phyloP scores from a whole-genome alignment of 2,888 invertebrate genomes.

The Sphaerophoria rueppellii region DNA sequence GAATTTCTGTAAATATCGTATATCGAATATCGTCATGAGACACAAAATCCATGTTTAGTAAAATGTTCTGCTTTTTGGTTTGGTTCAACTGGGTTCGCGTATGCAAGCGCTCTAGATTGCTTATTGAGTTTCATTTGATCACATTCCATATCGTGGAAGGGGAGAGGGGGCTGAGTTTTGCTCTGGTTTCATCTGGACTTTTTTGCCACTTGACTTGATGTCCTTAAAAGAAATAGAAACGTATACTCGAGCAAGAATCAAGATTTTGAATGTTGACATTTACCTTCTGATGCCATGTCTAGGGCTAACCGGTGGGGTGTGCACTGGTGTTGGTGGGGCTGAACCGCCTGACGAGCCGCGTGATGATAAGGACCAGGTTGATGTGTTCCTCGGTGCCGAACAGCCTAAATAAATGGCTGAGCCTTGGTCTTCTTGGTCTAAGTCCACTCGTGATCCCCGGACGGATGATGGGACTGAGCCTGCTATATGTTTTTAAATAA shows the following conservation, averaged over 20 bases:
- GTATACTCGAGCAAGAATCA: too few species aligned
- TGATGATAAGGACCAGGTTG: constrained; percentile 82
- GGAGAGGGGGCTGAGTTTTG: constrained; percentile 25
- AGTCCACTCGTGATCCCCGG: constrained; percentile 87
- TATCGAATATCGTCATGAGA: constrained; percentile 18
- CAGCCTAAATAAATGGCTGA: constrained; percentile 85
- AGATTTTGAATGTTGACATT: too few species aligned
- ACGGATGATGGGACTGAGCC: constrained; percentile 89
- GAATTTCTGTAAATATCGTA: not conserved
- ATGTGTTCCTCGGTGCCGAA: constrained; percentile 79
- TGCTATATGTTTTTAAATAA: constrained; percentile 75
- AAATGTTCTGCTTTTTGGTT: not conserved
- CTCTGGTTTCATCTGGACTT: constrained; percentile 70
- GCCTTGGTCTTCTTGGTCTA: constrained; percentile 85
- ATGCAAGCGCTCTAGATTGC: constrained; percentile 45
- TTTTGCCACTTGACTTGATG: constrained; percentile 64
- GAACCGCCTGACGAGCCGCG: constrained; percentile 85
- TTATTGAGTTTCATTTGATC: constrained; percentile 50
- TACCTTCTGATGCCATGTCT: constrained; percentile 85
- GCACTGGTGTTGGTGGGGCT: constrained; percentile 89
- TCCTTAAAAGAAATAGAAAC: constrained; percentile 17
- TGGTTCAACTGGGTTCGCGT: not conserved
- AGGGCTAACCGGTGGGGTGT: constrained; percentile 90
- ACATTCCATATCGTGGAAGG: constrained; percentile 46
- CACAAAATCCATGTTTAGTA: constrained; percentile 29